These are phyloP conservation scores for Carposina sasakii DNA, from an alignment of 1,140 invertebrate genomes.

Conservation along the genomic window DNA sequence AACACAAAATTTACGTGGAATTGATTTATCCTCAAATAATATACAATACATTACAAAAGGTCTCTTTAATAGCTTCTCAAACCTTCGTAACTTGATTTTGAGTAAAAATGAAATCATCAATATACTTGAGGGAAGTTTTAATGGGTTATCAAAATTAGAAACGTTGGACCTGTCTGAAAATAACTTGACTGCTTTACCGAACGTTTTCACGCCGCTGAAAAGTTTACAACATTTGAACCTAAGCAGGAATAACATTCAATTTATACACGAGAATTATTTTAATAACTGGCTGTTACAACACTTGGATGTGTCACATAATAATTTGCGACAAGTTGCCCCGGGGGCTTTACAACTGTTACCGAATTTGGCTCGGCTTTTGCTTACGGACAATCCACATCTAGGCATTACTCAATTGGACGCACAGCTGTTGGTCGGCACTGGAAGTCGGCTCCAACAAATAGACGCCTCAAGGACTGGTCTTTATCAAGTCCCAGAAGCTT, in stretches of 20 bases:
- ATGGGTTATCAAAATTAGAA: slow-evolving; percentile 67
- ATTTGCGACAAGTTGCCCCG: slow-evolving; percentile 78
- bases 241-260: slow-evolving; percentile 80
- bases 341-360: slow-evolving; percentile 82
- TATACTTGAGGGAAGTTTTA: slow-evolving; percentile 64
- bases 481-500: slow-evolving; percentile 83
- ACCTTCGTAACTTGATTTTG: slow-evolving; percentile 59
- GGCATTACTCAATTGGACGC: slow-evolving; percentile 74
- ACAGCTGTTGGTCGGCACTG: slow-evolving; percentile 78
- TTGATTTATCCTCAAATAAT: slow-evolving; percentile 65
- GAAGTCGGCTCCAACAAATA: slow-evolving; percentile 82
- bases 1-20: slow-evolving; percentile 43
- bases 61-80: slow-evolving; percentile 51
- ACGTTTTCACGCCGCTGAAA: slow-evolving; percentile 73
- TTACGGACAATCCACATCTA: slow-evolving; percentile 81
- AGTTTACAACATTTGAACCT: slow-evolving; percentile 81
- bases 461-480: slow-evolving; percentile 88
- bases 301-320: slow-evolving; percentile 87
- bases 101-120: slow-evolving; percentile 54
- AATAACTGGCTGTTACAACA: slow-evolving; percentile 78
- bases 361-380: slow-evolving; percentile 82
- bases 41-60: slow-evolving; percentile 53
- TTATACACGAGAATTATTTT: slow-evolving; percentile 75
- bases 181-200: slow-evolving; percentile 74
- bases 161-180: slow-evolving; percentile 76